phyloP scores from a whole-genome alignment of 1,140 invertebrate species.

The Orius insidiosus region DNA sequence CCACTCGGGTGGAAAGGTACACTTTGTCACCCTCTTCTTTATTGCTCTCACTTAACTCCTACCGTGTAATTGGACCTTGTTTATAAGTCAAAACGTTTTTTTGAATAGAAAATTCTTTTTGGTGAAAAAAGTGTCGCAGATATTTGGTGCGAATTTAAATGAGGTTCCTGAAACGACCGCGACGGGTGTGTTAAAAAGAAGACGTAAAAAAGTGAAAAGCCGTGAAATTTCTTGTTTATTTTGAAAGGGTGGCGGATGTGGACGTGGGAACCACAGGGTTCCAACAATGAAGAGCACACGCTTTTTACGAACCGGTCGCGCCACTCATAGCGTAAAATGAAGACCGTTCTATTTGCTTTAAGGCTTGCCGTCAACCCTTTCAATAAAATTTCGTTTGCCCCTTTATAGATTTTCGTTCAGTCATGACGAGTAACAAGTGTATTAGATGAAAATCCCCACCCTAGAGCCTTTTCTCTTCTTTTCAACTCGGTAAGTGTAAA shows the following conservation, averaged over 20 bases:
- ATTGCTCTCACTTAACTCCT: too few species aligned
- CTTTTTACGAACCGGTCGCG: background rate
- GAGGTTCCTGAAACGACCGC: too few species aligned
- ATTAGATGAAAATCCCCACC: background rate
- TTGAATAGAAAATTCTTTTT: too few species aligned
- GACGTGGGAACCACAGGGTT: slow-evolving; percentile 2
- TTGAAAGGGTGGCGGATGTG: slow-evolving; percentile 3
- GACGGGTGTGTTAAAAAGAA: background rate
- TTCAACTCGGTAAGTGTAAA: background rate
- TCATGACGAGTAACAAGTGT: slow-evolving; percentile 7
- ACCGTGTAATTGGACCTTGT: too few species aligned
- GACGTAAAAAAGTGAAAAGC: background rate
- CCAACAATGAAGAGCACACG: background rate
- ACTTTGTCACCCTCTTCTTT: too few species aligned
- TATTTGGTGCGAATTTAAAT: too few species aligned
- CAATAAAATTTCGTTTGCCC: slow-evolving; percentile 17
- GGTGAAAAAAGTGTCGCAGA: too few species aligned
- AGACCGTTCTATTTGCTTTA: slow-evolving; percentile 11
- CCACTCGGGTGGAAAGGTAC: too few species aligned
- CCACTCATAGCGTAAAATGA: slow-evolving; percentile 6
- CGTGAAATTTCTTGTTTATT: slow-evolving; percentile 4
- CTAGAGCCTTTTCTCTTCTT: background rate
- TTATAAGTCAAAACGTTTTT: too few species aligned
- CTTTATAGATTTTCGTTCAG: background rate
- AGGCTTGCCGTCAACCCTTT: slow-evolving; percentile 16